Evolutionary conservation across 2,888 invertebrate species (phyloP).

Genomic region (Lepetodrilus schrolli): DNA sequence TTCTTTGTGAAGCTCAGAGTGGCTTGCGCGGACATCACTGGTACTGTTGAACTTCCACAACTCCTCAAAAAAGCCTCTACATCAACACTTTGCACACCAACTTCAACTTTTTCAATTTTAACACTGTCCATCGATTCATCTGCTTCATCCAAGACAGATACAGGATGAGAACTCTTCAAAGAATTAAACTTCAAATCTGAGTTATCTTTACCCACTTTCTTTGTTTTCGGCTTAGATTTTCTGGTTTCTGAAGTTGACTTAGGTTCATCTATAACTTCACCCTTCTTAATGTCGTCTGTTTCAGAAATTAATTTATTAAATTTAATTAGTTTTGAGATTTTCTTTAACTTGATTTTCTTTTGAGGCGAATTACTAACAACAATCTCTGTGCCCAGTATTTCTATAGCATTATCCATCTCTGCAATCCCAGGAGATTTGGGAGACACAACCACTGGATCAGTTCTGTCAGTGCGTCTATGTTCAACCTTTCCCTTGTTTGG

Average conservation of each 20-base stretch:
- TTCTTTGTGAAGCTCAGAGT: slow-evolving; percentile 49
- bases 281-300: too few relatives aligned
- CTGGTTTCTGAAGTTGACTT: not conserved
- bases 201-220: not conserved
- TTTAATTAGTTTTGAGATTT: too few relatives aligned
- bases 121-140: not conserved
- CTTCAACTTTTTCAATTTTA: slow-evolving; percentile 9
- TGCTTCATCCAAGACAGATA: not conserved
- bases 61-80: slow-evolving; percentile 25
- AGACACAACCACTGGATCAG: not conserved
- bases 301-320: too few relatives aligned
- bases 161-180: not conserved
- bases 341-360: too few relatives aligned
- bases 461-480: not conserved
- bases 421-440: slow-evolving; percentile 22
- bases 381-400: slow-evolving; percentile 35
- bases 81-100: not conserved
- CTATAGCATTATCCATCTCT: slow-evolving; percentile 29
- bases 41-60: not conserved
- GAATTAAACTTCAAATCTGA: not conserved
- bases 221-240: not conserved
- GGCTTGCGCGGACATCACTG: slow-evolving; percentile 44
- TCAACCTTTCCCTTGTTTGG: slow-evolving; percentile 28
- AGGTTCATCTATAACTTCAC: not conserved
- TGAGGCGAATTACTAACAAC: too few relatives aligned